Evolutionary conservation across 2,888 invertebrate genomes (phyloP), one percentile per base, ranked within the genome.

Genomic region (Camptogramma bilineatum): DNA sequence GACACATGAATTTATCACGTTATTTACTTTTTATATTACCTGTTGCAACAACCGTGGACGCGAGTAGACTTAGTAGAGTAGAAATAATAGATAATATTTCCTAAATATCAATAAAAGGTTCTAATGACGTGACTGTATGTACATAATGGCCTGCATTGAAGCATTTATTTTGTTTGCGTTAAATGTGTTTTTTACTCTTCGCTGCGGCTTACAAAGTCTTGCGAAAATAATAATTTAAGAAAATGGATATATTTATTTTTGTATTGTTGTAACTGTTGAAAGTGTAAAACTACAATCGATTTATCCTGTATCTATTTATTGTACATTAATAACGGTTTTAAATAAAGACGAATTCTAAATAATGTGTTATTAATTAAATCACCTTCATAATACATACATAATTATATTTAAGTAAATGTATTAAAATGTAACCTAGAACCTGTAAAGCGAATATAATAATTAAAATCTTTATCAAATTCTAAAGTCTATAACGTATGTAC

Each of bases 171-270:
- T 56, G 28, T 65, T 39, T 59, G 58, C 42, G 19, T 18, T 56
- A 34, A 16, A 9, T 55, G 31, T 54, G 52, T 62, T 48, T 62
- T 60, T n/a, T 57, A 55, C 51, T 51, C 21, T 60, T 57, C 48
- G 53, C 58, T 54, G 52, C 21, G 58, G 44, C 56, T 62, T 58
- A 24, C 56, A 47, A 66, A 66, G 62, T 62, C 50, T 53, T 34
- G 57, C 52, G 56, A 57, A 55, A 48, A 51, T n/a, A 51, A 17
- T 55, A 39, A 52, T 59, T 34, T 60, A 64, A 56, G 61, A 59
- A 4, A 57, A 58, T 61, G 34, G 46, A 50, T 42, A 62, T 47
- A 64, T 61, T 66, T 72, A 71, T 72, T 70, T 72, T 72, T 72
- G 50, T 71, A 71, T 58, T 67, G 62, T 68, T 70, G 54, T 63